These are phyloP conservation scores for Leptosomus discolor DNA, from an alignment of 2,113 vertebrate species.

Conservation along the genomic window DNA sequence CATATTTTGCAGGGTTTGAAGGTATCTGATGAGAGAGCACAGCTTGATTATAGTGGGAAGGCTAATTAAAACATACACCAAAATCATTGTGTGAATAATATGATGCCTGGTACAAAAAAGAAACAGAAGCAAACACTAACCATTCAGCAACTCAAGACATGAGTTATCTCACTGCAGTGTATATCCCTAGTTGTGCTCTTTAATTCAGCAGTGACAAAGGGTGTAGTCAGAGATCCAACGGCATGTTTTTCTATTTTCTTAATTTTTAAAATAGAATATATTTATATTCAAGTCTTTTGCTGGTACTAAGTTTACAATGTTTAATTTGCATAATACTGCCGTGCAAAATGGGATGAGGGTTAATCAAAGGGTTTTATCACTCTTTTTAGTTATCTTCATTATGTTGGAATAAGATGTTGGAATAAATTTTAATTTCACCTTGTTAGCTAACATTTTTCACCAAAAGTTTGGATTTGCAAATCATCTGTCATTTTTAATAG, in stretches of 20 bases:
- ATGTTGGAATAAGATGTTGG: constrained; percentile 73
- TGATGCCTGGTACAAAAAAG: neutral
- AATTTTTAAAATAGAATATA: constrained; percentile 47
- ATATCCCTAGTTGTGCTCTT: neutral
- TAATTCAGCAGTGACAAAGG: neutral
- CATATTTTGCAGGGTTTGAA: neutral
- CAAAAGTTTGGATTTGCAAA: constrained; percentile 73
- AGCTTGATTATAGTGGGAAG: neutral
- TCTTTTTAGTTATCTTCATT: constrained; percentile 78
- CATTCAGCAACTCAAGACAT: neutral
- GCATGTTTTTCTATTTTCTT: neutral
- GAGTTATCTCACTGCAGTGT: neutral
- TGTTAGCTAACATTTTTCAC: constrained; percentile 75
- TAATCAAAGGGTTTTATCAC: constrained; percentile 79
- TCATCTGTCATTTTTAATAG: constrained; percentile 80
- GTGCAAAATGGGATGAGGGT: constrained; percentile 66
- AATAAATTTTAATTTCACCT: constrained; percentile 82
- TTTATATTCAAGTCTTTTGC: constrained; percentile 45
- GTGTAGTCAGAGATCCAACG: neutral
- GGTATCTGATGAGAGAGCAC: neutral
- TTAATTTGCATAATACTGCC: constrained; percentile 70
- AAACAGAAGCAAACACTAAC: neutral
- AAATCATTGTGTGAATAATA: constrained; percentile 1
- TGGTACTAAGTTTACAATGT: constrained; percentile 62
- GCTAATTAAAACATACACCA: constrained; percentile 45